phyloP scores from a whole-genome alignment of 2,113 vertebrate genomes.

The Daboia siamensis region DNA sequence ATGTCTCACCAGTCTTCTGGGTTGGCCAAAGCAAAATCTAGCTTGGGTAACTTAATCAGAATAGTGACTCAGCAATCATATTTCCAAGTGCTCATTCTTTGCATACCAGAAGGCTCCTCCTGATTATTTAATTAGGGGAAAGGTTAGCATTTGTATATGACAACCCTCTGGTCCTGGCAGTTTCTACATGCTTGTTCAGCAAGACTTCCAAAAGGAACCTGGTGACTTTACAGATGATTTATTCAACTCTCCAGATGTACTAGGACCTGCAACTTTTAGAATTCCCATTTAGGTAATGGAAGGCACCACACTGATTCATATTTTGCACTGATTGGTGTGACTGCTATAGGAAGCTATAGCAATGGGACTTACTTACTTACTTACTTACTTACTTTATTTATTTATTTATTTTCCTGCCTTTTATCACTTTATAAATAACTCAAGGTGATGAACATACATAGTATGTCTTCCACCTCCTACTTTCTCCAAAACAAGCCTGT shows the following conservation, averaged over 20 bases:
- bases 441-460: no score
- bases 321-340: not conserved
- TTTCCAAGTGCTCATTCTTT: not conserved
- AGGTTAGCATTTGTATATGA: not conserved
- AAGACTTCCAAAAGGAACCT: not conserved
- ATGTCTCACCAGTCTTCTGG: not conserved
- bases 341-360: not conserved
- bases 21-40: not conserved
- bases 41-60: not conserved
- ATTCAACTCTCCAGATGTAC: not conserved
- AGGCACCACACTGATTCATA: not conserved
- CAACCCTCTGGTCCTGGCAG: not conserved
- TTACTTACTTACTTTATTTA: no score
- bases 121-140: not conserved
- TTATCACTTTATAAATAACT: no score
- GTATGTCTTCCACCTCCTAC: no score
- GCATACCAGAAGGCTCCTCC: not conserved
- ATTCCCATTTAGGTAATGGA: not conserved
- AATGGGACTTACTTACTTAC: no score
- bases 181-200: not conserved
- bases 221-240: not conserved
- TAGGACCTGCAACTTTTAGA: not conserved
- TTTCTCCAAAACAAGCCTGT: no score
- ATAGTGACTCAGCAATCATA: not conserved
- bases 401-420: no score